These are phyloP conservation scores for Aphelinus atriplicis DNA, from an alignment of 1,140 invertebrate genomes.

Conservation along the genomic window DNA sequence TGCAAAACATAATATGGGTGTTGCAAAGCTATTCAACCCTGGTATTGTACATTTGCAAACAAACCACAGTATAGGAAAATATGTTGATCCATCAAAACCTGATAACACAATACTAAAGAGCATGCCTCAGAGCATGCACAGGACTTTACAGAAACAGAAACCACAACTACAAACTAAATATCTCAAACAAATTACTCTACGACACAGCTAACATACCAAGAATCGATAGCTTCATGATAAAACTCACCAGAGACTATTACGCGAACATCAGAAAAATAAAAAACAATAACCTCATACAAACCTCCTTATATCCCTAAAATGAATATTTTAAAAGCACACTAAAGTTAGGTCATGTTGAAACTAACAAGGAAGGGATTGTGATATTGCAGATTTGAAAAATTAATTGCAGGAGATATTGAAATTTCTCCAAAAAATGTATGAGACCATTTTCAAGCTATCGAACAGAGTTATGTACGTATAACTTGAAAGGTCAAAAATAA, in stretches of 20 bases:
- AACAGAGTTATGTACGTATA: too few species aligned
- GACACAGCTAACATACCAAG: slow-evolving; percentile 41
- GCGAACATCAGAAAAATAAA: background rate
- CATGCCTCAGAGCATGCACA: slow-evolving; percentile 37
- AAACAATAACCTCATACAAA: slow-evolving; percentile 20
- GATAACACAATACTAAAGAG: slow-evolving; percentile 21
- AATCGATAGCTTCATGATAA: slow-evolving; percentile 45
- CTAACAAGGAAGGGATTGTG: too few species aligned
- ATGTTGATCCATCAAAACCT: slow-evolving; percentile 31
- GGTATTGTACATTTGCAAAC: slow-evolving; percentile 23
- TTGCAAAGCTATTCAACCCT: slow-evolving; percentile 6
- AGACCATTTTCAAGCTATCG: too few species aligned
- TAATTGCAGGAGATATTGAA: too few species aligned
- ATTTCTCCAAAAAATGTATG: too few species aligned
- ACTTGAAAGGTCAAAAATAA: too few species aligned
- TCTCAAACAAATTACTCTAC: slow-evolving; percentile 39
- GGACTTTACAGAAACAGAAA: background rate
- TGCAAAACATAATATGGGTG: too few species aligned
- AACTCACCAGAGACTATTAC: slow-evolving; percentile 37
- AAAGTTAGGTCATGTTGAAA: too few species aligned
- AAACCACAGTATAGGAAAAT: background rate
- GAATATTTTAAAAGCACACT: too few species aligned
- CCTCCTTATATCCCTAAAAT: too few species aligned
- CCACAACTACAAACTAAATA: slow-evolving; percentile 18
- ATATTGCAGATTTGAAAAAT: too few species aligned